A percentile compares a stretch with the other conserved stretches of the same genome.
phyloP scores from a whole-genome alignment of 2,888 invertebrate species.

The Bugulina stolonifera region DNA sequence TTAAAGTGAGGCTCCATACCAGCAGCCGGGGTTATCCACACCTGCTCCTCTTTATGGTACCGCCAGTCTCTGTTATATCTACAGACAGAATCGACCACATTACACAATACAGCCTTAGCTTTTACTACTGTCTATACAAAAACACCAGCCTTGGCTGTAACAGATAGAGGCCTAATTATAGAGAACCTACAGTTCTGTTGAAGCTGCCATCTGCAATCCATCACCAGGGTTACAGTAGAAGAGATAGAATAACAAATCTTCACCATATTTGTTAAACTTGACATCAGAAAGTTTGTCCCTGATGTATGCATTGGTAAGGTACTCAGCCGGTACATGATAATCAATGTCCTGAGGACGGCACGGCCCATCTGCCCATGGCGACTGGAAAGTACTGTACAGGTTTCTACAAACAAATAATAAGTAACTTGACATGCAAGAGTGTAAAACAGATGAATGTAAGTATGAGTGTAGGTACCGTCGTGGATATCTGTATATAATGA shows the following conservation, averaged over 20 bases:
- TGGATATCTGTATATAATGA: too few species aligned
- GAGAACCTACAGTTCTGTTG: slow-evolving; percentile 78
- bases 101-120: too few species aligned
- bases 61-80: slow-evolving; percentile 98
- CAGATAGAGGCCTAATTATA: background rate
- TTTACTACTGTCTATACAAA: too few species aligned
- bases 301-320: slow-evolving; percentile 93
- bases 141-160: too few species aligned
- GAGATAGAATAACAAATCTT: slow-evolving; percentile 96
- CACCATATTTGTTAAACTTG: slow-evolving; percentile 92
- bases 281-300: slow-evolving; percentile 72
- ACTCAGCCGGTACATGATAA: slow-evolving; percentile 95
- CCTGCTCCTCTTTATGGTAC: slow-evolving; percentile 96
- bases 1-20: slow-evolving; percentile 84
- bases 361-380: slow-evolving; percentile 96
- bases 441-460: too few species aligned
- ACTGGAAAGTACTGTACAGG: slow-evolving; percentile 95
- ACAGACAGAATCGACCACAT: too few species aligned
- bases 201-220: slow-evolving; percentile 93
- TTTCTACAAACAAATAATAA: slow-evolving; percentile 56
- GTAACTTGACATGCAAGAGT: too few species aligned
- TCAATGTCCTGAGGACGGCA: slow-evolving; percentile 98
- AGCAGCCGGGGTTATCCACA: slow-evolving; percentile 96
- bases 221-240: slow-evolving; percentile 99
- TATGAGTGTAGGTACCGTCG: too few species aligned